These are phyloP conservation scores for Sebastes cheni DNA, from an alignment of 2,797 vertebrate species.

Conservation along the genomic window DNA sequence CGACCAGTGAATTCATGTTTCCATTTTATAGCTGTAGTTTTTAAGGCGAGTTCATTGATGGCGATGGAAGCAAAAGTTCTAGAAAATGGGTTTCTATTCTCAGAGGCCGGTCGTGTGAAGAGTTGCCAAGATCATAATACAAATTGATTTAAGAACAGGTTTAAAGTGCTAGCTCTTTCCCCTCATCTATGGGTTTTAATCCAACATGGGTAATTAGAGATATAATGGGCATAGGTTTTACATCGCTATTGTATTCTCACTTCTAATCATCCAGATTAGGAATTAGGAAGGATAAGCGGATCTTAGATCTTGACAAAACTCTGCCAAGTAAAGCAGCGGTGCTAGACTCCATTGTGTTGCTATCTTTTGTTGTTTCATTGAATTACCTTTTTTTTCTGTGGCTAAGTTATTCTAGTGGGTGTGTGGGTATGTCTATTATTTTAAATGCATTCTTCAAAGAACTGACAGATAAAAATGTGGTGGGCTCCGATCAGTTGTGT, in stretches of 20 bases:
- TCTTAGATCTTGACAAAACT: conserved; percentile 41
- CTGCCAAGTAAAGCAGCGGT: conserved; percentile 14
- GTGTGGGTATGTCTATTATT: neutral
- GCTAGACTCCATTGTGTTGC: conserved; percentile 14
- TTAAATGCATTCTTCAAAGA: conserved; percentile 4
- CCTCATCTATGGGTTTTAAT: conserved; percentile 20
- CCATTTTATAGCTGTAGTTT: conserved; percentile 12
- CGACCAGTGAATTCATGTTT: conserved; percentile 20
- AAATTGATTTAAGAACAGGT: conserved; percentile 17
- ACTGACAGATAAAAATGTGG: neutral
- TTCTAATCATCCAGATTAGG: conserved; percentile 56
- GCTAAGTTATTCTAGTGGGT: neutral
- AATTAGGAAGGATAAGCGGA: conserved; percentile 36
- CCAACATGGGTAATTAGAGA: conserved; percentile 30
- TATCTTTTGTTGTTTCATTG: conserved; percentile 32
- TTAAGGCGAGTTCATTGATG: neutral
- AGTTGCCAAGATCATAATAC: neutral
- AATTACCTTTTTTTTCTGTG: conserved; percentile 16
- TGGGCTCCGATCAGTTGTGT: neutral
- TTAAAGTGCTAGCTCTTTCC: conserved; percentile 7
- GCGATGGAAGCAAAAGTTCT: neutral
- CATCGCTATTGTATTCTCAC: conserved; percentile 26
- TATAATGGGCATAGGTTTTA: conserved; percentile 34
- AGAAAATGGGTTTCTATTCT: conserved; percentile 3
- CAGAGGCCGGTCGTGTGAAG: neutral